These are phyloP conservation scores for Aquatica leii DNA, from an alignment of 2,888 invertebrate genomes.

Conservation along the genomic window DNA sequence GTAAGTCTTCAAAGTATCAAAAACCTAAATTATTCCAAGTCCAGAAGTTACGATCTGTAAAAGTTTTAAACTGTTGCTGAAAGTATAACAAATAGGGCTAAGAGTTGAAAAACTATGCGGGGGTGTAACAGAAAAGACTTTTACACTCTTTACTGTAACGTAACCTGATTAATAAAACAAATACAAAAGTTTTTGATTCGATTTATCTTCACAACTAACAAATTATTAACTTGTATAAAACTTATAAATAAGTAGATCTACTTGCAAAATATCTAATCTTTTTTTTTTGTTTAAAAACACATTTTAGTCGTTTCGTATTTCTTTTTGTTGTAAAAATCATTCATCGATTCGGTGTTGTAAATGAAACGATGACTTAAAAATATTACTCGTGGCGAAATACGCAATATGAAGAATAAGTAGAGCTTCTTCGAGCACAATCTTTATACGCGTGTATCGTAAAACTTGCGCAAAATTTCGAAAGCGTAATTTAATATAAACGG, in stretches of 20 bases:
- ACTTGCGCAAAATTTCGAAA: not conserved
- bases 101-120: constrained; percentile 53
- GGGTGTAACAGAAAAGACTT: constrained; percentile 48
- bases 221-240: constrained; percentile 6
- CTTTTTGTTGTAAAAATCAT: too few relatives aligned
- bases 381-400: too few relatives aligned
- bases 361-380: too few relatives aligned
- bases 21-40: constrained; percentile 49
- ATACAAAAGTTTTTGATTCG: constrained; percentile 10
- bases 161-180: constrained; percentile 16
- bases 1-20: constrained; percentile 40
- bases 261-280: too few relatives aligned
- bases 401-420: too few relatives aligned
- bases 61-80: constrained; percentile 56
- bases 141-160: constrained; percentile 20
- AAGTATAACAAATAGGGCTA: constrained; percentile 57
- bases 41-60: constrained; percentile 47
- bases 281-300: too few relatives aligned
- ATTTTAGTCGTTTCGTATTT: too few relatives aligned
- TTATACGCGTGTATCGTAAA: too few relatives aligned
- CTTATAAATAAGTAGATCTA: not conserved
- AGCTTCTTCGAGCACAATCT: too few relatives aligned
- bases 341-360: too few relatives aligned
- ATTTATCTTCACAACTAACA: constrained; percentile 8
- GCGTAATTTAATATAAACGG: constrained; percentile 16